Evolutionary conservation across 2,797 vertebrate genomes (phyloP).

Genomic region (Sphaeramia orbicularis): DNA sequence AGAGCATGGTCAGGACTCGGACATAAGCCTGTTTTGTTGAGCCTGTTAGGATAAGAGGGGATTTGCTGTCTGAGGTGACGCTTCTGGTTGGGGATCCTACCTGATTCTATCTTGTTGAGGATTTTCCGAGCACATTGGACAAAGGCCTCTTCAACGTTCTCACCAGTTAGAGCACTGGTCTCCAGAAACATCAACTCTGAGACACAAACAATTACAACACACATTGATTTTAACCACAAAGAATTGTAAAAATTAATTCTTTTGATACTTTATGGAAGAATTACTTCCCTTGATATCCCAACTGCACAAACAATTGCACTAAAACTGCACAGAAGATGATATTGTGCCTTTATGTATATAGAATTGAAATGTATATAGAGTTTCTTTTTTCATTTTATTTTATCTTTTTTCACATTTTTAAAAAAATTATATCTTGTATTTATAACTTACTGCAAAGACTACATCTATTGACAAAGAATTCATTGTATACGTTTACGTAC

Average conservation of each 20-base stretch:
- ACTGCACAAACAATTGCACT: too few species aligned
- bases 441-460: too few species aligned
- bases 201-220: slow-evolving; percentile 34
- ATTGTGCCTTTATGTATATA: too few species aligned
- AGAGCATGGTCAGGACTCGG: background rate
- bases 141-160: slow-evolving; percentile 95
- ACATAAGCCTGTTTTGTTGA: slow-evolving; percentile 7
- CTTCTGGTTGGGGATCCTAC: slow-evolving; percentile 69
- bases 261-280: too few species aligned
- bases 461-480: too few species aligned
- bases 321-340: too few species aligned
- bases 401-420: too few species aligned
- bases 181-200: slow-evolving; percentile 96
- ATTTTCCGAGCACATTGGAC: slow-evolving; percentile 95
- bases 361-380: slow-evolving; percentile 36
- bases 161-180: slow-evolving; percentile 94
- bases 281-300: too few species aligned
- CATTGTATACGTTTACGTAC: too few species aligned
- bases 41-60: slow-evolving; percentile 18
- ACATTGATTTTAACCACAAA: background rate
- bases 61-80: slow-evolving; percentile 6
- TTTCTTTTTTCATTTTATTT: too few species aligned
- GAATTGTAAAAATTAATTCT: too few species aligned
- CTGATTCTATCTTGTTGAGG: slow-evolving; percentile 96
- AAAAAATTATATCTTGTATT: too few species aligned